Percentiles rank a stretch among this genome's conserved stretches.
phyloP scores from a whole-genome alignment of 2,113 vertebrate species.

The Cranoglanis bouderius region DNA sequence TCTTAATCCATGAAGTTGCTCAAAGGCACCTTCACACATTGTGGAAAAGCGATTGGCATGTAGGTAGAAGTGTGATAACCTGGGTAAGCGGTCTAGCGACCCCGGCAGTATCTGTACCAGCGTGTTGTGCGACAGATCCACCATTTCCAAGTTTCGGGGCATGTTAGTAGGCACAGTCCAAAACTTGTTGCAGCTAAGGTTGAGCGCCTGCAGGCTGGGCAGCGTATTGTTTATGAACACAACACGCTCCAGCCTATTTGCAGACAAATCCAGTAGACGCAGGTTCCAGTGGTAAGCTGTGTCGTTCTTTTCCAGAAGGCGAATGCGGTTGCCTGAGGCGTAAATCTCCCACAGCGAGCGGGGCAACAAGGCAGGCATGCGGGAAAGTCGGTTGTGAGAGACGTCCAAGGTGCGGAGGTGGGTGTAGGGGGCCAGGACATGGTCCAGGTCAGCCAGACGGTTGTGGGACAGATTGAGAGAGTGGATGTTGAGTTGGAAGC shows the following conservation, averaged over 20 bases:
- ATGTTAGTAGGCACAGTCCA: slow-evolving; percentile 96
- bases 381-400: slow-evolving; percentile 85
- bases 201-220: slow-evolving; percentile 81
- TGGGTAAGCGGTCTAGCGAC: slow-evolving; percentile 80
- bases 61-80: slow-evolving; percentile 81
- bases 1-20: slow-evolving; percentile 75
- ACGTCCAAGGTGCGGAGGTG: slow-evolving; percentile 90
- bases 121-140: slow-evolving; percentile 90
- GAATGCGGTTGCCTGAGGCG: slow-evolving; percentile 84
- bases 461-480: slow-evolving; percentile 91
- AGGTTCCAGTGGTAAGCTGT: slow-evolving; percentile 96
- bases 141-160: slow-evolving; percentile 78
- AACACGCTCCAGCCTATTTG: slow-evolving; percentile 88
- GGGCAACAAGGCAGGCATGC: slow-evolving; percentile 83
- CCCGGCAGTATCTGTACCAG: slow-evolving; percentile 87
- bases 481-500: slow-evolving; percentile 88
- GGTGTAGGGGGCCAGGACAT: slow-evolving; percentile 80
- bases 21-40: slow-evolving; percentile 80
- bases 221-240: slow-evolving; percentile 95
- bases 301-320: slow-evolving; percentile 88
- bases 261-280: slow-evolving; percentile 83
- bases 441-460: slow-evolving; percentile 81
- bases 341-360: slow-evolving; percentile 90
- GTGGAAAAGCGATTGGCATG: slow-evolving; percentile 88
- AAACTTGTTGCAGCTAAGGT: slow-evolving; percentile 90